Evolutionary conservation across 2,113 vertebrate genomes (phyloP), one percentile per base, ranked within the genome.

Genomic region (Anguilla rostrata): DNA sequence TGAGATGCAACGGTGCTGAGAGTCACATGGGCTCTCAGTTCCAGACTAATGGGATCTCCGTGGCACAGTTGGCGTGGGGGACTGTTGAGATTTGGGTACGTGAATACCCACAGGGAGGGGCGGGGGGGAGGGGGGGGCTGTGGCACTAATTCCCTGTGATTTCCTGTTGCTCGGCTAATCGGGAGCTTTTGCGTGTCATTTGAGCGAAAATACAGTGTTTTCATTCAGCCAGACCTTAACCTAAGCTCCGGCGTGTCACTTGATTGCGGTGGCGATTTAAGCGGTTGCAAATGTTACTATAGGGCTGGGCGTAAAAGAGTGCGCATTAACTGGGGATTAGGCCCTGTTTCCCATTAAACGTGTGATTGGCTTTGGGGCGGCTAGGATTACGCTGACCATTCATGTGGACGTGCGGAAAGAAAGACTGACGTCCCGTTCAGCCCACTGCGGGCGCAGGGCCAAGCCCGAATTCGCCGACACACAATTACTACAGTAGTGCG

Each of bases 81-180:
- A 14, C 71, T 26, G 20, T 4, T 80, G 14, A 41, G 78, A 39
- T 71, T 26, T 34, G 41, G n/a, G 53, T n/a, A 26, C 43, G 26
- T 56, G n/a, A 78, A 34, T 79, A 84, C 86, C 46, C 82, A 16
- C 26, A 20, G 41, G 34, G 34, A 34, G 34, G 34, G 34, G 34
- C 1, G 34, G 34, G 34, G 34, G 34, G 34, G 34, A 1, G 22
- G 63, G 60, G 49, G 8, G 43, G 8, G 40, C 22, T 49, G 29
- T n/a, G 46, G 40, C 22, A 11, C 53, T 80, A 46, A 81, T 66
- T 39, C n/a, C 15, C 18, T 57, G 49, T 6, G 56, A 18, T 84
- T 87, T 87, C 83, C 56, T 81, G 83, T 87, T 80, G 53, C 78
- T 40, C 49, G 81, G 85, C 71, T 63, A 87, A 88, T 85, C 46